Evolutionary conservation across 2,888 invertebrate genomes (phyloP), one percentile per base, ranked within the genome.

Genomic region (Ormyrus labotus): DNA sequence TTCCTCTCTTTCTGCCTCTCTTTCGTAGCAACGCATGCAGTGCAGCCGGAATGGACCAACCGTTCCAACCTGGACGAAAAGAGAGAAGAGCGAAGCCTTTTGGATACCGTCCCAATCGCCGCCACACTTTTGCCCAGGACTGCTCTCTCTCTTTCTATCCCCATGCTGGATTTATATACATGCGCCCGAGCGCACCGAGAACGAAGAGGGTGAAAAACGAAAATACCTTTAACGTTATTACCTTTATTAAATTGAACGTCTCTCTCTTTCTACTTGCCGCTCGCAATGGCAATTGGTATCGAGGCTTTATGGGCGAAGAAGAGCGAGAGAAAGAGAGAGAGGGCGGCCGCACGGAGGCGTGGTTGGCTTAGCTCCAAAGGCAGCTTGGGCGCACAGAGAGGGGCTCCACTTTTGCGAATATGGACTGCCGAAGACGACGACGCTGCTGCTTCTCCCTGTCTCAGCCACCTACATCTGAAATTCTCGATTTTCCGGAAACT

Each of bases 201-300:
- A 13, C 55, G 58, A 51, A 57, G 58, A 10, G 61, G 75, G 80
- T 78, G 85, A 87, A 87, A 87, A 86, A 87, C 87, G 85, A 87
- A 87, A 87, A 89, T 88, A 89, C 88, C 88, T 87, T 87, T 88
- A 87, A 88, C 86, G 86, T 88, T 89, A 90, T 90, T 90, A 88
- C 88, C 89, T 90, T 90, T 90, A 90, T 90, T 89, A 90, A 89
- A 89, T 90, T 88, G 87, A 87, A 87, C 85, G 85, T 86, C 86
- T 83, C 83, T 83, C 34, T 34, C 34, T 34, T 34, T 77, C 80
- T 75, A 73, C 75, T 83, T 80, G 84, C 84, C 83, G 81, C 83
- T 71, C 75, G 81, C 84, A 83, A 84, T 76, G 81, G 67, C 83
- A 84, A 85, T 85, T 84, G 84, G 84, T 85, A 85, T 84, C 84